Base-by-base conservation (phyloP, 2,888 invertebrate species). In the Papilio elwesi region DNA sequence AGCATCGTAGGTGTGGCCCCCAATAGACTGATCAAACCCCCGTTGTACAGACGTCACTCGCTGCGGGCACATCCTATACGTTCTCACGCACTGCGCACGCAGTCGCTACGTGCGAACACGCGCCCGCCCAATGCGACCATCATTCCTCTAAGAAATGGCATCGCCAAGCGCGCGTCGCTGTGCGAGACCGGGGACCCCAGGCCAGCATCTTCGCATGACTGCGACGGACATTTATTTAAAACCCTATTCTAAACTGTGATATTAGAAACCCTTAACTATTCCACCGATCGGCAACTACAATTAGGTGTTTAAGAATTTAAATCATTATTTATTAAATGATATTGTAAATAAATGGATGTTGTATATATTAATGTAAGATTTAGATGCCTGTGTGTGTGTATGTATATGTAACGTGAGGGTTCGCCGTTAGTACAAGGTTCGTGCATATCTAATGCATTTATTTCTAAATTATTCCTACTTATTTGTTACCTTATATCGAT, bases 211-310 rank as follows among this genome's bases (percentile, higher is more conserved):
- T 83, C 86, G 8, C 71, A 81, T 63, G 81, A 86, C 78, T 80
- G 87, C 75, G 87, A 89, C 69, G 83, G 83, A 77, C 88, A 90
- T 82, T 78, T 87, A 76, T 89, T 90, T 81, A 92, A 92, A 86
- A 92, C 93, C 87, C 87, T 90, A 79, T 90, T 93, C 80, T 92
- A 81, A 92, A 85, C 92, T 93, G 93, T 85, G 85, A 91, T 93
- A 93, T 90, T 90, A 89, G 87, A 79, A 71, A 77, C 72, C 79
- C 78, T 76, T 75, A 83, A 84, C 82, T 26, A 85, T 83, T 90
- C 91, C 92, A 91, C 92, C 92, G 91, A 91, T 78, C 77, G 81
- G 80, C 81, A 76, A 78, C 78, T 77, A 76, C 77, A 82, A 74
- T 83, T 83, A 82, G 79, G 80, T 78, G 78, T 78, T 77, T 73